Percentiles rank a stretch among this genome's conserved stretches.
phyloP scores from a whole-genome alignment of 1,140 invertebrate species.

The Dufourea novaeangliae region DNA sequence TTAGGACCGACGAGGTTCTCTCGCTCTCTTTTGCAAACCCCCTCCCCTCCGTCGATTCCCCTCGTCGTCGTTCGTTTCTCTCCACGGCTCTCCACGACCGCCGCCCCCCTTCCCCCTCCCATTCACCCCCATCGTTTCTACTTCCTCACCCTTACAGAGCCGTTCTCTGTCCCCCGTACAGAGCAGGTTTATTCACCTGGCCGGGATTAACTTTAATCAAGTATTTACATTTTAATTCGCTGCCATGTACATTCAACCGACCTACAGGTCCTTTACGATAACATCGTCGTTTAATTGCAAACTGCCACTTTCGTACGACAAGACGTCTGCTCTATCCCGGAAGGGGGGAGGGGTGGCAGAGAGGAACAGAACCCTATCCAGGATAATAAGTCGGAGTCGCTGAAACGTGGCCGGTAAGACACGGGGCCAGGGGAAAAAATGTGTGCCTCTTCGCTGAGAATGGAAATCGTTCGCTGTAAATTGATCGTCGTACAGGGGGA shows the following conservation, averaged over 20 bases:
- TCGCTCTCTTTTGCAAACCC: constrained; percentile 52
- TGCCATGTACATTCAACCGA: constrained; percentile 66
- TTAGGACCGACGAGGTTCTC: constrained; percentile 70
- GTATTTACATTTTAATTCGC: constrained; percentile 80
- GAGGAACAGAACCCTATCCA: background rate
- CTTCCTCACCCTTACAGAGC: background rate
- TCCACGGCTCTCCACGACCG: background rate
- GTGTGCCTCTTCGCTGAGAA: background rate
- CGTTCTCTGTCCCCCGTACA: constrained; percentile 57
- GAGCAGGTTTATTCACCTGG: constrained; percentile 68
- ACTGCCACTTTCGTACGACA: constrained; percentile 67
- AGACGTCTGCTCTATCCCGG: constrained; percentile 39
- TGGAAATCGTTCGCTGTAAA: background rate
- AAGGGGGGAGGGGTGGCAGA: background rate
- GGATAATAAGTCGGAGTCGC: constrained; percentile 31
- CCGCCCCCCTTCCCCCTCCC: constrained; percentile 34
- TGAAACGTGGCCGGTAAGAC: constrained; percentile 10
- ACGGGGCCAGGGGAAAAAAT: background rate
- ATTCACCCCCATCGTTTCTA: no score
- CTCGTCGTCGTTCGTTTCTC: no score
- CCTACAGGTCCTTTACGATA: constrained; percentile 61
- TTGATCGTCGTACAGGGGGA: background rate
- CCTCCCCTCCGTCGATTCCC: constrained; percentile 44
- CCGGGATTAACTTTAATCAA: constrained; percentile 76
- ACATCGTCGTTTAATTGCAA: constrained; percentile 75